Evolutionary conservation across 2,113 vertebrate genomes (phyloP), one percentile per base, ranked within the genome.

Genomic region (Orycteropus afer): DNA sequence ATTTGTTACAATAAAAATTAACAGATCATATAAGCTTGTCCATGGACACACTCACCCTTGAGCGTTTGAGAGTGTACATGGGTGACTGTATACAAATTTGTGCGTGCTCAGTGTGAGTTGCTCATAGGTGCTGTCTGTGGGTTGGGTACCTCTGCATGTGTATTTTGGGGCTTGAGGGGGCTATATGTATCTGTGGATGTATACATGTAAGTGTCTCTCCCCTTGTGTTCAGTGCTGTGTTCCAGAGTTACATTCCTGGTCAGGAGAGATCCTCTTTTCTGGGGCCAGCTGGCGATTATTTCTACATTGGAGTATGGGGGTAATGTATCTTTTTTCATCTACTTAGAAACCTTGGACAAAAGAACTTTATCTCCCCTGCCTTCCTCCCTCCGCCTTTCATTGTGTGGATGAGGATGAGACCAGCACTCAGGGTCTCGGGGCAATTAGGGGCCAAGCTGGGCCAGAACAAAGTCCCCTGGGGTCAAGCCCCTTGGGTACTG

Each of bases 331-430:
- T n/a, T 27, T 47, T 67, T 47, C 76, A 32, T 71, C 51, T 86
- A 15, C 57, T 79, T 51, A 47, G 59, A 87, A 22, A 34, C 37
- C 67, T 11, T 51, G 15, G 34, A 29, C 34, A 9, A 5, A 86
- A 55, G 14, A n/a, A 0, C 40, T 93, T 79, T 37, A 7, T 74
- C 7, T 42, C 13, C 42, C 23, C 10, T 7, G 1, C 69, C 8
- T 27, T 12, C 29, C 15, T 12, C 9, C 22, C 12, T 14, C 14
- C 7, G 0, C 3, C 37, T 37, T 23, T 37, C 23, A 34, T 0
- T 12, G 9, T 22, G 1, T 2, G 18, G 22, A n/a, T 17, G 57
- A 91, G 18, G 22, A n/a, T 17, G 57, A 91, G 57, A 40, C 65
- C 34, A n/a, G 27, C 42, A 17, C 63, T 37, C 29, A 5, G 65